phyloP scores from a whole-genome alignment of 1,140 invertebrate species.

The Dreissena rostriformis region DNA sequence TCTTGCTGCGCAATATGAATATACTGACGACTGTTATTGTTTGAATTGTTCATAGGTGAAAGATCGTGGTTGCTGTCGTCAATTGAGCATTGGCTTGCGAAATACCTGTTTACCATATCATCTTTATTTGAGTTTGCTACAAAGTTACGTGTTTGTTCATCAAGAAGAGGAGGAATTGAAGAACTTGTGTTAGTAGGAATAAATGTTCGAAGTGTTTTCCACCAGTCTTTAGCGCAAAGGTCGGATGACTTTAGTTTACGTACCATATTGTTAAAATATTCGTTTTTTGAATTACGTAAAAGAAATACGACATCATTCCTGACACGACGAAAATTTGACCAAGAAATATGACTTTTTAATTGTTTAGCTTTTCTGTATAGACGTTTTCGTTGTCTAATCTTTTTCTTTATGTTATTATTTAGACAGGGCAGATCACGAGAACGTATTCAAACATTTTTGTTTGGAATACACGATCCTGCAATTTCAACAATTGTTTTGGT shows the following conservation, averaged over 20 bases:
- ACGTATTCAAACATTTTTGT: slow-evolving; percentile 3
- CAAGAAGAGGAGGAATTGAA: not conserved
- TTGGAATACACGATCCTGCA: slow-evolving; percentile 11
- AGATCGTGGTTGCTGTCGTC: not conserved
- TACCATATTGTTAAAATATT: not conserved
- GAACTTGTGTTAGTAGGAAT: not conserved
- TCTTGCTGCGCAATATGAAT: too few relatives aligned
- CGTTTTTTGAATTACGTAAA: slow-evolving; percentile 2
- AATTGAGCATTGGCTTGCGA: not conserved
- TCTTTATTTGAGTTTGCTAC: slow-evolving; percentile 19
- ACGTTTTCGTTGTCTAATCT: not conserved
- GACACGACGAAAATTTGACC: not conserved
- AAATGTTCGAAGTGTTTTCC: not conserved
- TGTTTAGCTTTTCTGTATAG: not conserved
- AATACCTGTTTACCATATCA: slow-evolving; percentile 10
- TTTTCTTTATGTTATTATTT: not conserved
- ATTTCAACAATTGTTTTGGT: slow-evolving; percentile 6
- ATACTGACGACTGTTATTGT: too few relatives aligned
- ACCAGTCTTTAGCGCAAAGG: slow-evolving; percentile 7
- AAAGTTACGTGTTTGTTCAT: not conserved
- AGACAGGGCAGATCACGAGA: not conserved
- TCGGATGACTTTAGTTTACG: slow-evolving; percentile 12
- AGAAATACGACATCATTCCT: slow-evolving; percentile 1
- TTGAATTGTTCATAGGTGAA: too few relatives aligned
- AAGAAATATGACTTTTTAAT: not conserved